Conservation (phyloP, 2,113 vertebrate genomes). For the Pachypanchax playfairii region DNA sequence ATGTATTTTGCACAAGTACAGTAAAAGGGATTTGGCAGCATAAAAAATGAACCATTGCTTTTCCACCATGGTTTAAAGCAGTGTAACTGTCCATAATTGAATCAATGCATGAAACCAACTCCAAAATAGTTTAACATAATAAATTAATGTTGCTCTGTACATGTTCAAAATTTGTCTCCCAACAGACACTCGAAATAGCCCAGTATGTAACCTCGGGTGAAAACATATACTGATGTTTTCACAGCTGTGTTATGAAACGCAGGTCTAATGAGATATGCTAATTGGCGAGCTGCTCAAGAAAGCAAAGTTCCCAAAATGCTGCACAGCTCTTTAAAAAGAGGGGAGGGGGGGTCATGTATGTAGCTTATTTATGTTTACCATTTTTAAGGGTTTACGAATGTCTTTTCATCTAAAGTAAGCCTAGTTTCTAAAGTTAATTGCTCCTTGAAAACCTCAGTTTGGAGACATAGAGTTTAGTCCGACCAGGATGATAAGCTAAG, state of each 20-base stretch:
- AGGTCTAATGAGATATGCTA: slow-evolving; percentile 2
- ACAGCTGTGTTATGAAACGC: slow-evolving; percentile 9
- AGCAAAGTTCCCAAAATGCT: neutral
- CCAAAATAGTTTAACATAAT: neutral
- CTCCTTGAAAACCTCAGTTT: no score
- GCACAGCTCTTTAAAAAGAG: neutral
- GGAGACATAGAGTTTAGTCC: no score
- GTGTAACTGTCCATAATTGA: no score
- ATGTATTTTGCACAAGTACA: neutral
- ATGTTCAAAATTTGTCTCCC: neutral
- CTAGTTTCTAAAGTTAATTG: neutral
- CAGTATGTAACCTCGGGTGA: slow-evolving; percentile 9
- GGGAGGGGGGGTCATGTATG: no score
- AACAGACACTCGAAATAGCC: slow-evolving; percentile 1
- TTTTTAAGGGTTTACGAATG: neutral
- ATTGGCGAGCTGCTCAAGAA: slow-evolving; percentile 5
- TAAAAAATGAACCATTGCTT: slow-evolving; percentile 8
- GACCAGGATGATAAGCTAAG: no score
- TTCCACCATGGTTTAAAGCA: neutral
- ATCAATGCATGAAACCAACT: no score
- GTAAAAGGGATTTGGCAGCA: neutral
- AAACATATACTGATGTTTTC: neutral
- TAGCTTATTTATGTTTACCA: neutral
- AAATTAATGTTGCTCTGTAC: neutral
- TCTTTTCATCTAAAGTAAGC: neutral